Percentiles rank a stretch among this genome's conserved stretches.
These are phyloP conservation scores for Plectrocnemia conspersa DNA, from an alignment of 1,140 invertebrate species.

Conservation along the genomic window DNA sequence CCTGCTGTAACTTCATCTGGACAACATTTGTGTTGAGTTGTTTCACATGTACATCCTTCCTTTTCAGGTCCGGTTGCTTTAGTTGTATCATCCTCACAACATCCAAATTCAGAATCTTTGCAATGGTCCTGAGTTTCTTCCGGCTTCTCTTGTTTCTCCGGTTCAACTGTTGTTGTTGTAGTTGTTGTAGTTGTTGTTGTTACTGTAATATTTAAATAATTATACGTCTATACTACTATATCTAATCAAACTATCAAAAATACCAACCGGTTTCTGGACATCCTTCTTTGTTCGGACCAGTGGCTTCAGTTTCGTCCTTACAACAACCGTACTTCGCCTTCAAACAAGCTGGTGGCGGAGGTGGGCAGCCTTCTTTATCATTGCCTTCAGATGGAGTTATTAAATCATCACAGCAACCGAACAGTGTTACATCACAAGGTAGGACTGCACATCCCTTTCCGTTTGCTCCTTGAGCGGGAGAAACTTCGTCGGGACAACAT, in stretches of 20 bases:
- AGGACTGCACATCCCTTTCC: slow-evolving; percentile 71
- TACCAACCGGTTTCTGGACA: slow-evolving; percentile 50
- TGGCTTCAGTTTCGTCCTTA: slow-evolving; percentile 65
- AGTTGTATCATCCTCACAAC: slow-evolving; percentile 70
- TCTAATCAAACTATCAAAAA: background rate
- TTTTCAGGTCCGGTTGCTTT: slow-evolving; percentile 65
- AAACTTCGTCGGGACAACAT: slow-evolving; percentile 86
- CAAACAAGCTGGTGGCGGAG: slow-evolving; percentile 58
- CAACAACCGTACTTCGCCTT: slow-evolving; percentile 74
- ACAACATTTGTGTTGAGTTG: slow-evolving; percentile 81
- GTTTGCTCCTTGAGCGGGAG: slow-evolving; percentile 68
- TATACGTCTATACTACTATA: slow-evolving; percentile 2
- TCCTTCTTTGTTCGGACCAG: slow-evolving; percentile 61
- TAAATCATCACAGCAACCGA: slow-evolving; percentile 82
- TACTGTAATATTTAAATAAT: slow-evolving; percentile 1
- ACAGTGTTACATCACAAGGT: slow-evolving; percentile 71
- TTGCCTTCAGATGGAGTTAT: slow-evolving; percentile 74
- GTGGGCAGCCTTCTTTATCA: slow-evolving; percentile 76
- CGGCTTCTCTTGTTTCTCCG: background rate
- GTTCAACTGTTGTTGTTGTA: background rate
- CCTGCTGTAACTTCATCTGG: slow-evolving; percentile 74
- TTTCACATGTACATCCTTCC: slow-evolving; percentile 73
- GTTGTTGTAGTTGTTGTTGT: slow-evolving; percentile 10
- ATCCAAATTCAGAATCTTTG: slow-evolving; percentile 61
- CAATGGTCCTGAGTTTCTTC: slow-evolving; percentile 46